Evolutionary conservation across 2,888 invertebrate genomes (phyloP), one percentile per base, ranked within the genome.

Genomic region (Fabriciana adippe): DNA sequence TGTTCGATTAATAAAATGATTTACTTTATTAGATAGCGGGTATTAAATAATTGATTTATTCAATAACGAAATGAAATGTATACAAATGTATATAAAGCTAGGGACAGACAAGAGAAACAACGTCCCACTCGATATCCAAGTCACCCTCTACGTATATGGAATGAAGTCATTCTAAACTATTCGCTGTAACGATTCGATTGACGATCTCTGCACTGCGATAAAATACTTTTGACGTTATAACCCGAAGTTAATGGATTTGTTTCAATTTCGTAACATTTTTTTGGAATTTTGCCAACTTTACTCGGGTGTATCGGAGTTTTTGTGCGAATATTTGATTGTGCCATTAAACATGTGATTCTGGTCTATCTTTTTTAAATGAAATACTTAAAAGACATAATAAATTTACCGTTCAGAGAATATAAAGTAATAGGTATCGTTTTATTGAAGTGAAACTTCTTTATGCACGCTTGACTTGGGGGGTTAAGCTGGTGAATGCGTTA

Each of bases 81-180:
- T 80, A 82, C 80, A 83, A 85, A 82, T 83, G 79, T 81, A 84
- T 85, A 83, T 84, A 16, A 41, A 81, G 76, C 66, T 74, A 81
- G 81, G 82, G 83, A 77, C 76, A 73, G 73, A 70, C 74, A 57
- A 75, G 73, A 76, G 75, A 77, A 77, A 78, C 80, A 79, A 76
- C 60, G 50, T 71, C 60, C 78, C 76, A 82, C 83, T 74, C 79
- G 79, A 85, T 85, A 85, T 85, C 80, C 81, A 77, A 83, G 81
- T 80, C 82, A 86, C 88, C 89, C 89, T 85, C 82, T 77, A 80
- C 82, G 83, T 88, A 89, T 84, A 86, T 88, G 82, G 88, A 88
- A 88, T 90, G 89, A 89, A 90, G 87, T 88, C 87, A 88, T 90
- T 89, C 86, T 87, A 85, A 89, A 90, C 89, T 90, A 90, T 88